Base-by-base conservation (phyloP, 2,888 invertebrate species). In the Pachymerium ferrugineum region DNA sequence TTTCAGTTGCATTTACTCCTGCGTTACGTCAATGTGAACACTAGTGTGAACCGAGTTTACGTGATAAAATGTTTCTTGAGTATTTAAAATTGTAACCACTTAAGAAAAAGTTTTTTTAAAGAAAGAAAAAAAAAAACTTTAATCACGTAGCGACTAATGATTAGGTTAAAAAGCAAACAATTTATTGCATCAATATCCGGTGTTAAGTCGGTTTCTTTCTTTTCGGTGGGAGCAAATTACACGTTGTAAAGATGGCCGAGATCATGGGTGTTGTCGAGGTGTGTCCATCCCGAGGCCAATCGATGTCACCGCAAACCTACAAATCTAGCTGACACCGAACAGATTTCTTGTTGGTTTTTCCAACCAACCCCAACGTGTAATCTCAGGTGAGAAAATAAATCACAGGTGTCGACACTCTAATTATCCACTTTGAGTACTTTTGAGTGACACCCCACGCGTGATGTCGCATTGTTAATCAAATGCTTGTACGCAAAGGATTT, bases 251-350 rank as follows among this genome's bases (percentile, higher is more conserved):
- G 42, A 42, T 42, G n/a, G 16, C 12, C 42, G 14, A n/a, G n/a
- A n/a, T n/a, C n/a, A 16, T 42, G 42, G 42, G 42, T 42, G 42
- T 42, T 42, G 42, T 42, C 42, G 42, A 42, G 42, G 42, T 42
- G 42, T 42, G 42, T 42, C 42, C n/a, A 42, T 42, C 42, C 42
- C 42, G 42, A 42, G 42, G 42, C 42, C 42, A 42, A 42, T 42
- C 42, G 42, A 42, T 42, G 42, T 42, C 42, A 42, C 42, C 42
- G 42, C 42, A 42, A 5, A 42, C 42, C 42, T 42, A 42, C 42
- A 42, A 42, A 42, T 42, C 42, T 42, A 14, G 16, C 42, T 42
- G 42, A 42, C 42, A 42, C 42, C 42, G 42, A 42, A 12, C 42
- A n/a, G 42, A 14, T 33, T 42, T 16, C 4, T 42, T 42, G 42